These are phyloP conservation scores for Pheosia gnoma DNA, from an alignment of 2,888 invertebrate genomes.

Conservation along the genomic window DNA sequence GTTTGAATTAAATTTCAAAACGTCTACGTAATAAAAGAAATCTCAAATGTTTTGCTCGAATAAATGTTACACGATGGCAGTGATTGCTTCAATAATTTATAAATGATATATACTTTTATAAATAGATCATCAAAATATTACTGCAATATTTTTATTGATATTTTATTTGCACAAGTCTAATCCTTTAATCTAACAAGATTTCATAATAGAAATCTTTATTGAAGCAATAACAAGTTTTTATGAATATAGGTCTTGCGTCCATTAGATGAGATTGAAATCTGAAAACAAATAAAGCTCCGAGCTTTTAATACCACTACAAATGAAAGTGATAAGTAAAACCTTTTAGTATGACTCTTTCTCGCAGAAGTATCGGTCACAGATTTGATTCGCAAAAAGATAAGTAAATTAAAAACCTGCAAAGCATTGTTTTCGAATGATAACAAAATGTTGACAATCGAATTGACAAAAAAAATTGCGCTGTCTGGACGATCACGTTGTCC, in stretches of 20 bases:
- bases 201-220: not conserved
- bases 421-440: constrained; percentile 29
- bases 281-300: not conserved
- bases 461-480: constrained; percentile 38
- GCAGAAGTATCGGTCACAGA: constrained; percentile 23
- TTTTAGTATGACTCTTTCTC: constrained; percentile 11
- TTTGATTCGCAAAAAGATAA: constrained; percentile 9
- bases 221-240: not conserved
- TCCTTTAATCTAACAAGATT: too few relatives aligned
- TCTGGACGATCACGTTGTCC: constrained; percentile 34
- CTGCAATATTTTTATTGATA: too few relatives aligned
- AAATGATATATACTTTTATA: too few relatives aligned
- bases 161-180: too few relatives aligned
- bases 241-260: not conserved
- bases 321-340: not conserved
- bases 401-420: not conserved
- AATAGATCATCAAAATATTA: too few relatives aligned
- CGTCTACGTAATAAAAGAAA: too few relatives aligned
- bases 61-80: too few relatives aligned
- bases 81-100: too few relatives aligned
- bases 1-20: not conserved
- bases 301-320: not conserved
- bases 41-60: too few relatives aligned
- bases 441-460: constrained; percentile 41
- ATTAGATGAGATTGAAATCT: constrained; percentile 2